These are phyloP conservation scores for Siderastrea radians DNA, from an alignment of 92 coral and sea anemone genomes.

Conservation along the genomic window DNA sequence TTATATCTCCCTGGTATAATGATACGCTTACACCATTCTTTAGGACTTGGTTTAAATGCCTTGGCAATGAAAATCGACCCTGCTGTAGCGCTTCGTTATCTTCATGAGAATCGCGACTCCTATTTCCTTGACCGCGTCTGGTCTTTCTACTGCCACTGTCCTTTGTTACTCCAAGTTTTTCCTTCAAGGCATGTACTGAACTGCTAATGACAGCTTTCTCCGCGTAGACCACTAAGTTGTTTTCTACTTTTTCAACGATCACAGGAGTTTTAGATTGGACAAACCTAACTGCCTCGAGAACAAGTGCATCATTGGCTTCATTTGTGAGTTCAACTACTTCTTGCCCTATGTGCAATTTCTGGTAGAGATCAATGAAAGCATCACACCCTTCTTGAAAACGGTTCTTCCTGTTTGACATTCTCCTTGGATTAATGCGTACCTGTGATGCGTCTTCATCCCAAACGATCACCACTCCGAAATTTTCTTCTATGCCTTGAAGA, in stretches of 20 bases:
- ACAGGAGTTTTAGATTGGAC: slow-evolving; percentile 20
- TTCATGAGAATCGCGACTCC: not conserved
- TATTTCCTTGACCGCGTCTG: slow-evolving; percentile 13
- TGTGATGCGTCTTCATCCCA: slow-evolving; percentile 7
- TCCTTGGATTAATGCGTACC: slow-evolving; percentile 15
- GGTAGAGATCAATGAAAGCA: slow-evolving; percentile 48
- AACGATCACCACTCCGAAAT: slow-evolving; percentile 24
- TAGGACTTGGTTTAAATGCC: not conserved
- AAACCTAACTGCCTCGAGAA: not conserved
- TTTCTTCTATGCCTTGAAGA: slow-evolving; percentile 20
- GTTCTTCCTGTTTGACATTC: not conserved
- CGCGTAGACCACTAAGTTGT: slow-evolving; percentile 28
- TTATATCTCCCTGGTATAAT: slow-evolving; percentile 79
- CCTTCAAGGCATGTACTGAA: not conserved
- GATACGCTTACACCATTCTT: slow-evolving; percentile 41
- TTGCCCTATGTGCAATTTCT: slow-evolving; percentile 24
- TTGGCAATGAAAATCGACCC: not conserved
- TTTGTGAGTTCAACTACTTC: slow-evolving; percentile 1
- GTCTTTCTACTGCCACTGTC: not conserved
- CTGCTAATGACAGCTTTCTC: not conserved
- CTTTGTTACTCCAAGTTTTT: slow-evolving; percentile 1
- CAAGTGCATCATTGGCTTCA: not conserved
- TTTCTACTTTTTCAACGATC: slow-evolving; percentile 25
- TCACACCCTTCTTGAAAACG: slow-evolving; percentile 44
- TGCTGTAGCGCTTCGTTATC: not conserved